Base-by-base conservation (phyloP, 2,113 vertebrate species). In the Antigone vipio region DNA sequence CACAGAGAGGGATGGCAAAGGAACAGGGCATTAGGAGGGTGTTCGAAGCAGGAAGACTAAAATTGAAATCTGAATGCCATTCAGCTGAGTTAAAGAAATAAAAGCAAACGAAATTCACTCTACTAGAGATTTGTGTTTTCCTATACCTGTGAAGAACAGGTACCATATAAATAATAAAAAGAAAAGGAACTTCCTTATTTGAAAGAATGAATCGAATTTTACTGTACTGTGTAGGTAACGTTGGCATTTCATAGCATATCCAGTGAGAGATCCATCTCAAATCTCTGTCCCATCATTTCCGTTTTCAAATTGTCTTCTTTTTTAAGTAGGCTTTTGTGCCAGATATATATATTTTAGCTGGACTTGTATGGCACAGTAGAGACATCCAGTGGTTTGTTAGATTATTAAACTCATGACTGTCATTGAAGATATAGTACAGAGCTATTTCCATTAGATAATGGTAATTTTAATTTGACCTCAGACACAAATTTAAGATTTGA, bases 321-420 rank as follows among this genome's bases (percentile, higher is more conserved):
- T 77, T 44, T 22, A 92, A 87, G 40, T 60, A 90, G 58, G 21
- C 6, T 78, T 95, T 92, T 81, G 32, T 93, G 87, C 35, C 85
- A 94, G 53, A 64, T 71, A 69, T 44, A 50, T 95, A 34, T 92
- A 5, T 88, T 75, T 91, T 93, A 90, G 55, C 60, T 77, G 76
- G 80, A 79, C 40, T 92, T 77, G 15, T 42, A 72, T 73, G 73
- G 72, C 85, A 94, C 93, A 95, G 83, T 76, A 91, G 91, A 92
- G 83, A 94, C 89, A 90, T 96, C 94, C 91, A 92, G 75, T 82
- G 90, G 95, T 87, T 94, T 93, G 60, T 89, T 89, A 92, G 85
- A 84, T 94, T 92, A 91, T 87, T 91, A 89, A 92, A 90, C 9
- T 84, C 86, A 58, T 76, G 82, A 79, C n/a, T 92, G 91, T 91